These are phyloP conservation scores for Ferdinandea cuprea DNA, from an alignment of 2,888 invertebrate genomes.

Conservation along the genomic window DNA sequence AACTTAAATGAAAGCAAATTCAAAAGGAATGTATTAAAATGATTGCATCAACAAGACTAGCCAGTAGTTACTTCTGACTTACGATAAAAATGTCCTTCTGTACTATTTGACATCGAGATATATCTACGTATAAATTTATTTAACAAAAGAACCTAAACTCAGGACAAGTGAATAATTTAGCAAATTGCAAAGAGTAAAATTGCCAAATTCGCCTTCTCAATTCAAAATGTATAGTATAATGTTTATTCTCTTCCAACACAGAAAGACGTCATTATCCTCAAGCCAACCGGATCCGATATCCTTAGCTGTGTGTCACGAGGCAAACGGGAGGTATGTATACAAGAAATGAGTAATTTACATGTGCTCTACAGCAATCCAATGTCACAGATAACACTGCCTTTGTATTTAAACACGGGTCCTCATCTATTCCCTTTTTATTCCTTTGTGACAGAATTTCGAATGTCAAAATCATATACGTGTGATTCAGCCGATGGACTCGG, in stretches of 20 bases:
- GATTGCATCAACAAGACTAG: too few species aligned
- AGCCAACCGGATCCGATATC: slow-evolving; percentile 91
- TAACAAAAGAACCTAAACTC: too few species aligned
- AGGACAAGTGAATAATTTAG: too few species aligned
- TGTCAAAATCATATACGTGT: slow-evolving; percentile 97
- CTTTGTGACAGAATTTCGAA: slow-evolving; percentile 91
- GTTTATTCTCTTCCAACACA: slow-evolving; percentile 79
- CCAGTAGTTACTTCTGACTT: too few species aligned
- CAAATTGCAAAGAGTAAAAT: too few species aligned
- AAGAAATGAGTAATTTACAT: slow-evolving; percentile 24
- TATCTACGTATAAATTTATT: too few species aligned
- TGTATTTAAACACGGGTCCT: slow-evolving; percentile 60
- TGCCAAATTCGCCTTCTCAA: slow-evolving; percentile 23
- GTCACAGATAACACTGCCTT: slow-evolving; percentile 24
- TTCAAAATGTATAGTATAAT: slow-evolving; percentile 34
- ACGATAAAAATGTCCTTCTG: too few species aligned
- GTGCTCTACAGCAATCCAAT: background rate
- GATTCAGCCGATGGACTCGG: slow-evolving; percentile 96
- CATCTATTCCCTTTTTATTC: slow-evolving; percentile 60
- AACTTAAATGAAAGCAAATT: too few species aligned
- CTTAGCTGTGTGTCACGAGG: slow-evolving; percentile 97
- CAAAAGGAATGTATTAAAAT: too few species aligned
- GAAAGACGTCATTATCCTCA: slow-evolving; percentile 94
- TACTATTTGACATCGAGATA: too few species aligned
- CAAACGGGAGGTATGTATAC: slow-evolving; percentile 92